Evolutionary conservation across 2,113 vertebrate genomes (phyloP).

Genomic region (Rousettus leschenaultii): DNA sequence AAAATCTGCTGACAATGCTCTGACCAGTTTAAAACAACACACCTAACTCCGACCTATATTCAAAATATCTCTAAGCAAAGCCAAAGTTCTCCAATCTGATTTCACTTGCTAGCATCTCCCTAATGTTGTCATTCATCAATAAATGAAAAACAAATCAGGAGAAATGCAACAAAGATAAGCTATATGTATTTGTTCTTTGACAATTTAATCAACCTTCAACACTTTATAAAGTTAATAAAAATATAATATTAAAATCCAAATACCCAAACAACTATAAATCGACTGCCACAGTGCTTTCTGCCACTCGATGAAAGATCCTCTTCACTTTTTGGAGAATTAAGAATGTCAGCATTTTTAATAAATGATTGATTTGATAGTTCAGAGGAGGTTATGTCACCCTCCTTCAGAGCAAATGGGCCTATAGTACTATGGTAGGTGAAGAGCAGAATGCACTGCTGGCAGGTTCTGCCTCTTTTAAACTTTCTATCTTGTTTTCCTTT

Average conservation of each 20-base stretch:
- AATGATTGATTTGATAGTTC: slow-evolving; percentile 54
- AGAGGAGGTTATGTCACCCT: slow-evolving; percentile 56
- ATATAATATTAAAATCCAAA: slow-evolving; percentile 51
- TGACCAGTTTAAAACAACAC: slow-evolving; percentile 43
- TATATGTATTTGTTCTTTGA: slow-evolving; percentile 31
- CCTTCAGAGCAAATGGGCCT: slow-evolving; percentile 32
- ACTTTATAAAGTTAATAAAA: slow-evolving; percentile 39
- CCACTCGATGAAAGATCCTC: slow-evolving; percentile 47
- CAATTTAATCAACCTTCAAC: slow-evolving; percentile 13
- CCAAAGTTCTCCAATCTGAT: background rate
- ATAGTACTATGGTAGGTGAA: slow-evolving; percentile 10
- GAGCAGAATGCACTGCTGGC: background rate
- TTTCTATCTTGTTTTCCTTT: slow-evolving; percentile 58
- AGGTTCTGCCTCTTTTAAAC: slow-evolving; percentile 41
- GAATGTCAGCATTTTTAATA: slow-evolving; percentile 55
- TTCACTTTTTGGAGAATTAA: slow-evolving; percentile 39
- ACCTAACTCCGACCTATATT: slow-evolving; percentile 48
- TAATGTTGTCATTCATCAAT: background rate
- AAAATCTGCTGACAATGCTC: slow-evolving; percentile 46
- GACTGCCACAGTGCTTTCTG: background rate
- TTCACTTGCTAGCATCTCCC: background rate
- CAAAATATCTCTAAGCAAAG: background rate
- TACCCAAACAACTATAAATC: background rate
- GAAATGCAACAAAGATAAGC: slow-evolving; percentile 25
- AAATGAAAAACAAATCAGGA: background rate